Conservation (phyloP, 2,113 vertebrate species). For the Myotis brandtii region DNA sequence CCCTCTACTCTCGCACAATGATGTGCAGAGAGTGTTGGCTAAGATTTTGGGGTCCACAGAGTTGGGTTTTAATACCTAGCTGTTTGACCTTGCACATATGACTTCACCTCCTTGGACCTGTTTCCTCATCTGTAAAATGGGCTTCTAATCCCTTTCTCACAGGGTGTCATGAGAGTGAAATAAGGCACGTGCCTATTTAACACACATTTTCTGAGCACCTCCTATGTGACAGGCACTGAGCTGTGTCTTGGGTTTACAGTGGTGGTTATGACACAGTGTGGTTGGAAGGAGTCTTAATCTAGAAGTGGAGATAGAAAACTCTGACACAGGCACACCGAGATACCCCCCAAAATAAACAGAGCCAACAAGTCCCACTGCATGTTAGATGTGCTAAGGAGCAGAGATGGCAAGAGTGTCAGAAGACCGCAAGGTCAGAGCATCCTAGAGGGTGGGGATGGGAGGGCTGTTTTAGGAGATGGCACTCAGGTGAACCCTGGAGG, state of each 20-base stretch:
- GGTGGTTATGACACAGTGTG: neutral
- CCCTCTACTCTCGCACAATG: too few relatives aligned
- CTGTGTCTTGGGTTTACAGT: neutral
- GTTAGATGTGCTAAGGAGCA: neutral
- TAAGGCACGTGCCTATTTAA: neutral
- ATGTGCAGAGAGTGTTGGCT: neutral
- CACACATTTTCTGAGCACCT: neutral
- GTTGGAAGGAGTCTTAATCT: neutral
- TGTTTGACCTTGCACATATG: neutral
- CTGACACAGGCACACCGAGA: neutral
- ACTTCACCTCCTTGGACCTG: neutral
- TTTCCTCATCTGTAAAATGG: conserved; percentile 8
- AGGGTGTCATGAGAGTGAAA: neutral
- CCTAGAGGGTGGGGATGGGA: neutral
- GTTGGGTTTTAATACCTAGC: neutral
- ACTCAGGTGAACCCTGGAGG: neutral
- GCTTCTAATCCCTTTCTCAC: neutral
- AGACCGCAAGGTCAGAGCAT: neutral
- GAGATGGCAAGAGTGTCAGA: neutral
- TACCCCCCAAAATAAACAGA: neutral
- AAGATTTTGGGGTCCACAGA: neutral
- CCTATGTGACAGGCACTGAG: neutral
- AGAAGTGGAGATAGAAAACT: neutral
- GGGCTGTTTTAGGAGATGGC: neutral
- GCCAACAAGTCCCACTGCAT: neutral